These are phyloP conservation scores for Xestia ashworthii DNA, from an alignment of 2,888 invertebrate genomes.

Conservation along the genomic window DNA sequence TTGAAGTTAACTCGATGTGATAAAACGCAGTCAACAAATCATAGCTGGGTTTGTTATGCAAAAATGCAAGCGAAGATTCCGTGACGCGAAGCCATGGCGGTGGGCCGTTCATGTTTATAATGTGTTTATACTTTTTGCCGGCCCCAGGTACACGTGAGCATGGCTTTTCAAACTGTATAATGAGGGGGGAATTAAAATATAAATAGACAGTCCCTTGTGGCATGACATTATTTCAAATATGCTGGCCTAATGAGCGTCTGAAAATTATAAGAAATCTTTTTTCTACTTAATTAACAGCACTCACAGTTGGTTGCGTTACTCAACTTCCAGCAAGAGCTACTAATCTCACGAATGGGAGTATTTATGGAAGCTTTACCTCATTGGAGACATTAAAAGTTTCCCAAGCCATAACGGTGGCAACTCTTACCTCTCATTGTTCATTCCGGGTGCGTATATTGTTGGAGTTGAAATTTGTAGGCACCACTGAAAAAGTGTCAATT, in stretches of 20 bases:
- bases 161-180: conserved; percentile 75
- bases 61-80: conserved; percentile 87
- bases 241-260: conserved; percentile 50
- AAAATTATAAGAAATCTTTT: conserved; percentile 60
- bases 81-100: conserved; percentile 84
- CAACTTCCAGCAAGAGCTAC: conserved; percentile 82
- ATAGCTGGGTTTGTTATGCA: conserved; percentile 86
- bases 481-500: conserved; percentile 90
- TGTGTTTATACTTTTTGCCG: conserved; percentile 84
- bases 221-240: conserved; percentile 53
- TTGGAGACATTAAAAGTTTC: conserved; percentile 89
- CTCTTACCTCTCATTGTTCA: conserved; percentile 88
- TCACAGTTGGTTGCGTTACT: conserved; percentile 73
- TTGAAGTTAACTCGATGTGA: conserved; percentile 72
- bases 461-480: conserved; percentile 89
- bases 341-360: conserved; percentile 86
- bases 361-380: conserved; percentile 87
- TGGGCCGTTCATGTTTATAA: conserved; percentile 82
- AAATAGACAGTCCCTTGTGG: conserved; percentile 65
- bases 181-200: conserved; percentile 77
- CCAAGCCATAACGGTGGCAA: conserved; percentile 84
- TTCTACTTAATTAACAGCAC: conserved; percentile 77
- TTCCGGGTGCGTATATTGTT: conserved; percentile 89
- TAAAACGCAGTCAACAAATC: conserved; percentile 82
- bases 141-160: conserved; percentile 76